phyloP scores from a whole-genome alignment of 2,113 vertebrate species.

The Excalfactoria chinensis region DNA sequence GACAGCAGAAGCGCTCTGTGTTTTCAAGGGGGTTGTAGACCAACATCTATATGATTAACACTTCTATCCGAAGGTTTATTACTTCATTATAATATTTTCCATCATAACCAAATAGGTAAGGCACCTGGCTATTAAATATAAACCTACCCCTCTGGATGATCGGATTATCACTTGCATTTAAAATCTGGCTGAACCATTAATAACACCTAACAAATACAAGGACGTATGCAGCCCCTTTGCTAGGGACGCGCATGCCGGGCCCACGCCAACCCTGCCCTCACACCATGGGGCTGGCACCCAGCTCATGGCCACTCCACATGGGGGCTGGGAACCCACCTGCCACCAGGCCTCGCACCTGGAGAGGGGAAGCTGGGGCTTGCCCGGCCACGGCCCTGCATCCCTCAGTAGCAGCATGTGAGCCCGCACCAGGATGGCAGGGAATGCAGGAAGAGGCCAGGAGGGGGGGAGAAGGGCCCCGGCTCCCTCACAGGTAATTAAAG shows the following conservation, averaged over 20 bases:
- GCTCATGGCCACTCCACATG: neutral
- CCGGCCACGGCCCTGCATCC: no score
- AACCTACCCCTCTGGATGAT: conserved; percentile 75
- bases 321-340: neutral
- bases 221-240: conserved; percentile 72
- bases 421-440: neutral
- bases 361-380: no score
- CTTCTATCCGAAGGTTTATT: conserved; percentile 66
- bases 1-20: conserved; percentile 62
- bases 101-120: conserved; percentile 79
- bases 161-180: conserved; percentile 80
- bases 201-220: conserved; percentile 75
- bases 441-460: neutral
- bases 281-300: neutral
- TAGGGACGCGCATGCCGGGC: conserved; percentile 12
- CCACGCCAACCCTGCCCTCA: conserved; percentile 6
- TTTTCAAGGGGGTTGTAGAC: conserved; percentile 60
- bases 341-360: neutral
- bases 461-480: conserved; percentile 49
- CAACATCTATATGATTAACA: conserved; percentile 72
- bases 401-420: neutral
- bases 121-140: conserved; percentile 79
- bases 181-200: conserved; percentile 79
- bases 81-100: conserved; percentile 79
- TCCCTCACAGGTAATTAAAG: conserved; percentile 82